Percentiles rank a stretch among this genome's conserved stretches.
Conservation (phyloP, 2,797 vertebrate species). For the Nasua narica region DNA sequence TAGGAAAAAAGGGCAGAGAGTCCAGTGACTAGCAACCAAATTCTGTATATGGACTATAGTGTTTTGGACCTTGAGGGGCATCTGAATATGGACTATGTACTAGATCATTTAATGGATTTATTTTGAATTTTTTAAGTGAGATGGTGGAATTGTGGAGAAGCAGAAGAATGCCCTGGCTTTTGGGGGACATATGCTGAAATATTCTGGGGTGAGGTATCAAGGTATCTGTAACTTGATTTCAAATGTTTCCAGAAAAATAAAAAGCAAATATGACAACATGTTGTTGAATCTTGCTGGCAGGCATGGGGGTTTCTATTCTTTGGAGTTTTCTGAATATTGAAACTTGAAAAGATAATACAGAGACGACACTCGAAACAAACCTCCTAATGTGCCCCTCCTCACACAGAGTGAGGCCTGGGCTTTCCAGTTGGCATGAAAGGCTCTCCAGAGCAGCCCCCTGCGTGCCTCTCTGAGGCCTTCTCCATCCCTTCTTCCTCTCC, state of each 20-base stretch:
- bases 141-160: not conserved
- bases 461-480: not conserved
- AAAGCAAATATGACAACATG: not conserved
- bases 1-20: not conserved
- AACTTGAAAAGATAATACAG: not conserved
- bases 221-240: not conserved
- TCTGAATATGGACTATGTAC: not conserved
- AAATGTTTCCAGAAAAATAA: not conserved
- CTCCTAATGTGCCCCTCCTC: not conserved
- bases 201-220: not conserved
- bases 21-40: not conserved
- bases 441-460: accelerated
- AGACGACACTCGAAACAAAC: not conserved
- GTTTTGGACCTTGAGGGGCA: not conserved
- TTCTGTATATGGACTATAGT: not conserved
- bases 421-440: not conserved
- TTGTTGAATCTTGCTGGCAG: not conserved
- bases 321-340: not conserved
- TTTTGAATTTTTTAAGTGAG: not conserved
- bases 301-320: not conserved
- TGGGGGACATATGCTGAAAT: not conserved
- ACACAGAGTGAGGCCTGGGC: not conserved
- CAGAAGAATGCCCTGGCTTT: not conserved
- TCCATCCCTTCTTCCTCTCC: not conserved
- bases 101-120: not conserved